Base-by-base conservation (phyloP, 2,797 vertebrate species). In the Xenopus petersii region DNA sequence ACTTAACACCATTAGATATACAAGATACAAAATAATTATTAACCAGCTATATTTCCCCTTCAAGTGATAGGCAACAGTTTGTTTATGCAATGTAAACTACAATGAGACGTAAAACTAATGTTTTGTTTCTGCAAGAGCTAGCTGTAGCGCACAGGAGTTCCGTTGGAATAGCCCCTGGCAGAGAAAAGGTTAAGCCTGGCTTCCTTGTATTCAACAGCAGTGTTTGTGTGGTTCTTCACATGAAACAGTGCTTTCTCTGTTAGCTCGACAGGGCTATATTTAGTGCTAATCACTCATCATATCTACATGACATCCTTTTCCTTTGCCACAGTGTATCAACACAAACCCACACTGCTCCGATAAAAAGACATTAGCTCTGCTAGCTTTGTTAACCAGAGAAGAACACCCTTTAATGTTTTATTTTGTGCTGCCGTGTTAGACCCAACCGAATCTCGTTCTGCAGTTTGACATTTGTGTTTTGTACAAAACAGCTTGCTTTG, bases 171-270 rank as follows among this genome's bases (percentile, higher is more conserved):
- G 63, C 61, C 26, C 61, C 30, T 24, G 54, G 71, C 61, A 74
- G 55, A 12, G 77, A 73, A 79, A 79, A 61, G 67, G 77, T 74
- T 79, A 24, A 79, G 70, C 33, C 12, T 62, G 42, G 67, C 30
- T 79, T 79, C 77, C 77, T 79, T 74, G 71, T 74, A 79, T 79
- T 79, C 66, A 79, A 64, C 67, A 56, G 12, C 63, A 66, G 71
- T 74, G 3, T 79, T 82, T 81, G 75, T 81, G 80, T 79, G 71
- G 73, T 81, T 83, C 70, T 73, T 81, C 64, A 67, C 75, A 65
- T 74, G 74, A 80, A 82, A 86, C 79, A 80, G 78, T 75, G 70
- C 72, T 74, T 72, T 75, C 72, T 81, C 81, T 83, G 81, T 70
- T 74, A n/a, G 71, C 81, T 79, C 74, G 60, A 80, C 61, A 69